These are phyloP conservation scores for Dilophus febrilis DNA, from an alignment of 2,888 invertebrate genomes.

Conservation along the genomic window DNA sequence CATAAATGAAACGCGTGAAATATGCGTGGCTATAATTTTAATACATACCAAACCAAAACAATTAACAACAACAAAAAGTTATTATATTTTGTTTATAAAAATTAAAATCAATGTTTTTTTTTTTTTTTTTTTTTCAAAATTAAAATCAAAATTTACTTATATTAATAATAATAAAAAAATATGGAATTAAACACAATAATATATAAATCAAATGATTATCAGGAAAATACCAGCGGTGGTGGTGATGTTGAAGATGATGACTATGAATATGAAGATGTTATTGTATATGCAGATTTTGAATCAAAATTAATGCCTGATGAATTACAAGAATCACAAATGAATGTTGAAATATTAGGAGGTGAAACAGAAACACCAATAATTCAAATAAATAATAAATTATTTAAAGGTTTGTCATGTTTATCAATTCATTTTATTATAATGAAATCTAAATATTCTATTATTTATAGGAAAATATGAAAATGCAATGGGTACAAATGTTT, in stretches of 20 bases:
- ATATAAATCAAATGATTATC: too few relatives aligned
- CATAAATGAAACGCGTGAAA: too few relatives aligned
- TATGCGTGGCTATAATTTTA: too few relatives aligned
- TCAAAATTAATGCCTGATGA: constrained; percentile 20
- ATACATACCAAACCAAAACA: too few relatives aligned
- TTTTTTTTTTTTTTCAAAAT: too few relatives aligned
- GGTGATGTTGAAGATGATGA: constrained; percentile 18
- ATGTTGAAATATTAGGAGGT: constrained; percentile 38
- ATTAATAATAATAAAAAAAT: too few relatives aligned
- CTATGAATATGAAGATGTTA: constrained; percentile 25
- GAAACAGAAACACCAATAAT: constrained; percentile 44
- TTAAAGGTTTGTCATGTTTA: constrained; percentile 30
- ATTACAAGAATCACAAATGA: constrained; percentile 17
- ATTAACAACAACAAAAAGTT: too few relatives aligned
- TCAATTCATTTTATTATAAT: neutral
- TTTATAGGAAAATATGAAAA: constrained; percentile 47
- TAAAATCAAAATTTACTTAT: too few relatives aligned
- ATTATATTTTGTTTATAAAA: too few relatives aligned
- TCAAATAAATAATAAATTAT: constrained; percentile 49
- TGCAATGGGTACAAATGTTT: constrained; percentile 52
- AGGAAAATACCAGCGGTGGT: constrained; percentile 21
- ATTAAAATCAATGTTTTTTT: too few relatives aligned
- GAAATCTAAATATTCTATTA: neutral
- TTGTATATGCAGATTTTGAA: constrained; percentile 26
- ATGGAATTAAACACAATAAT: too few relatives aligned